These are phyloP conservation scores for Nothoprocta perdicaria DNA, from an alignment of 2,113 vertebrate genomes.

Conservation along the genomic window DNA sequence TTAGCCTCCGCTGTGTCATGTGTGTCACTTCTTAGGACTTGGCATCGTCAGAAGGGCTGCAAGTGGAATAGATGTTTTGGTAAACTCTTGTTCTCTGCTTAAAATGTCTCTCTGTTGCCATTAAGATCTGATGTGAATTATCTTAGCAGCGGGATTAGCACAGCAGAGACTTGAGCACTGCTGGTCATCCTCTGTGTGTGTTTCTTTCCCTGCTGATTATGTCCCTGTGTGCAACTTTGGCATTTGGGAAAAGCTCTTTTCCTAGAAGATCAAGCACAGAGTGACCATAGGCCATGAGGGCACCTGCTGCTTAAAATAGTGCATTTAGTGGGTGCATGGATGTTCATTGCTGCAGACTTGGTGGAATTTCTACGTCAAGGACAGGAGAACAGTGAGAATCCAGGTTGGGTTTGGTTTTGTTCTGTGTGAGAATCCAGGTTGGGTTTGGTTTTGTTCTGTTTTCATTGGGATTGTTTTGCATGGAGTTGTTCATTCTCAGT, in stretches of 20 bases:
- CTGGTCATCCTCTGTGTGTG: not conserved
- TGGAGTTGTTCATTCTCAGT: not conserved
- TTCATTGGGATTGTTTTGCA: not conserved
- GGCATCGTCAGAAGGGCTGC: not conserved
- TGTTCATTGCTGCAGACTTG: not conserved
- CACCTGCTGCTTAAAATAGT: not conserved
- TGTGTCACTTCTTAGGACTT: not conserved
- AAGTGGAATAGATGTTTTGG: not conserved
- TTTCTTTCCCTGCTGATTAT: not conserved
- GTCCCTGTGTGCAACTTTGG: not conserved
- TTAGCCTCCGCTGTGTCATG: not conserved
- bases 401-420: not conserved
- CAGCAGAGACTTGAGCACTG: not conserved
- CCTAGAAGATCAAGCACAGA: not conserved
- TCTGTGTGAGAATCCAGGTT: not conserved
- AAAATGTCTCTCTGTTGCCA: not conserved
- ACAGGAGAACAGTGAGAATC: not conserved
- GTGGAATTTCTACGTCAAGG: not conserved
- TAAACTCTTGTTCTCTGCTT: not conserved
- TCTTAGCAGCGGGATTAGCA: not conserved
- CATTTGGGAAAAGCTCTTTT: not conserved
- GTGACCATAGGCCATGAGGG: not conserved
- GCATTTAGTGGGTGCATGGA: accelerated
- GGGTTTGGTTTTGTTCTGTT: not conserved
- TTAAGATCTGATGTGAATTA: not conserved